Conservation (phyloP, 2,113 vertebrate species). For the Mormoops blainvillei region DNA sequence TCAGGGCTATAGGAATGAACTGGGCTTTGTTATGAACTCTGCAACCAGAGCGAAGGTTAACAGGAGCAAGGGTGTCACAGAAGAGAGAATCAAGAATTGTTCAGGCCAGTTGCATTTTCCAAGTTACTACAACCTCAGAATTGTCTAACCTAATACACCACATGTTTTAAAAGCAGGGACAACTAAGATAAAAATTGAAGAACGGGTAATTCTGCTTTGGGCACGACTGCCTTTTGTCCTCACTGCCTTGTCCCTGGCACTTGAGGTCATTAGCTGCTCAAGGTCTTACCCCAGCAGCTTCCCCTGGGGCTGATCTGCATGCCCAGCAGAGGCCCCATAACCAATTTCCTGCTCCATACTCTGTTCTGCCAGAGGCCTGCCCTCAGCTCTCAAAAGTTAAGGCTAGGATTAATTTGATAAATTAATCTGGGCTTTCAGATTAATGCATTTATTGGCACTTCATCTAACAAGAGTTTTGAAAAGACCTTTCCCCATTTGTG, state of each 20-base stretch:
- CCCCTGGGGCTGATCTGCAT: neutral
- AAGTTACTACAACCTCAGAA: neutral
- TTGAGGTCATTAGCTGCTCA: neutral
- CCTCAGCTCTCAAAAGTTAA: conserved; percentile 5
- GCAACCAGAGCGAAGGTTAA: neutral
- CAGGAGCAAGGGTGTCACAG: neutral
- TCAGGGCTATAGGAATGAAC: neutral
- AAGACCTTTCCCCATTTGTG: neutral
- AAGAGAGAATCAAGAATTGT: neutral
- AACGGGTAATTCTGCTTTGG: neutral
- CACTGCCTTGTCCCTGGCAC: neutral
- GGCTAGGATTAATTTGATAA: neutral
- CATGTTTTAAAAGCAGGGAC: neutral
- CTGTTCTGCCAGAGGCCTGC: neutral
- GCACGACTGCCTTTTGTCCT: neutral
- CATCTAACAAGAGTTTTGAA: neutral
- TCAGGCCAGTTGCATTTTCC: neutral
- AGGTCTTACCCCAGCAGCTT: neutral
- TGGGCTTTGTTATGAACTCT: neutral
- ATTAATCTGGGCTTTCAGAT: conserved; percentile 9
- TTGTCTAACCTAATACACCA: neutral
- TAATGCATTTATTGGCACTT: neutral
- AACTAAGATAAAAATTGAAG: neutral
- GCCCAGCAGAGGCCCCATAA: neutral
- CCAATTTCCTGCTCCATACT: neutral